phyloP scores from a whole-genome alignment of 2,113 vertebrate genomes.

The Atrichornis clamosus region DNA sequence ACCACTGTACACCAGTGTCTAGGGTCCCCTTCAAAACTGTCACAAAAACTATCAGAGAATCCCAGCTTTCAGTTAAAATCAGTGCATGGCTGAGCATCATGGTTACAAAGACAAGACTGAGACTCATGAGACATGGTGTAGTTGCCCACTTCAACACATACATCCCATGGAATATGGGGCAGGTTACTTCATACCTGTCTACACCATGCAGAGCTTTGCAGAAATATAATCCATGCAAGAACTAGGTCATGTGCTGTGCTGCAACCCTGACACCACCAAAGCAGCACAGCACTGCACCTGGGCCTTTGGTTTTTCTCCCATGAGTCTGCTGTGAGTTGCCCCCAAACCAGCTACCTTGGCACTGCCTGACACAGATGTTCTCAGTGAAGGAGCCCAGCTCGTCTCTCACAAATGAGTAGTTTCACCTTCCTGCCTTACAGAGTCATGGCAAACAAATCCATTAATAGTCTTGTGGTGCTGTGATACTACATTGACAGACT shows the following conservation, averaged over 20 bases:
- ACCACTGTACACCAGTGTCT: not conserved
- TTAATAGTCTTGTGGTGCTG: not conserved
- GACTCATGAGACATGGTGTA: not conserved
- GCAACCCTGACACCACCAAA: not conserved
- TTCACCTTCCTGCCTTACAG: not conserved
- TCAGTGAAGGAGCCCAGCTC: not conserved
- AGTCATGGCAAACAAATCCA: not conserved
- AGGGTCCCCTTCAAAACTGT: not conserved
- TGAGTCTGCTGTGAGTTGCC: not conserved
- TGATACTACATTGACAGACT: not conserved
- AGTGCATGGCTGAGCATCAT: not conserved
- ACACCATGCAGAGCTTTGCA: not conserved
- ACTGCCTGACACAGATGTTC: rapidly evolving
- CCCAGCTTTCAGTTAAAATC: not conserved
- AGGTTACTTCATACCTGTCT: not conserved
- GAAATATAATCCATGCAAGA: not conserved
- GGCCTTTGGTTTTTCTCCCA: not conserved
- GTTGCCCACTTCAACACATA: not conserved
- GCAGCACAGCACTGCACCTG: not conserved
- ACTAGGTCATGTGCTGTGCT: not conserved
- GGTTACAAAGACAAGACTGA: not conserved
- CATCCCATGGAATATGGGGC: not conserved
- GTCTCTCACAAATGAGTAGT: not conserved
- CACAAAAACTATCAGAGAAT: not conserved
- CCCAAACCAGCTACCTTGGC: not conserved